Evolutionary conservation across 2,797 vertebrate genomes (phyloP).

Genomic region (Gambusia yucatana): DNA sequence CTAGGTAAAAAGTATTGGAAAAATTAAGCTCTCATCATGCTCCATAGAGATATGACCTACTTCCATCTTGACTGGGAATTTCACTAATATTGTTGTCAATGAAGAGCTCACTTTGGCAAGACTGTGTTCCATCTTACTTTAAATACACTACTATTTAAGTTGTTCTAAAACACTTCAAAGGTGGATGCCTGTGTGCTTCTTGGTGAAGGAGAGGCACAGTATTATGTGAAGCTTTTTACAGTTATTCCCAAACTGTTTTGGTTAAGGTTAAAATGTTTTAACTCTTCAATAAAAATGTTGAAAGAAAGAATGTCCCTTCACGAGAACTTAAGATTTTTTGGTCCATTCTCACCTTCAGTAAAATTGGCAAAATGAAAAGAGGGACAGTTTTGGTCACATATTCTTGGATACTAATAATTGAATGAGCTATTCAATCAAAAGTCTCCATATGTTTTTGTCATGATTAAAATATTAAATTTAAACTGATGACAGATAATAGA

Average conservation of each 20-base stretch:
- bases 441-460: neutral
- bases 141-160: neutral
- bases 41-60: neutral
- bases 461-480: neutral
- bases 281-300: neutral
- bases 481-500: neutral
- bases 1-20: neutral
- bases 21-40: neutral
- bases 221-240: neutral
- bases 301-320: neutral
- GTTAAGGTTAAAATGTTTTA: neutral
- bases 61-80: neutral
- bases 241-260: neutral
- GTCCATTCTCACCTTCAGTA: neutral
- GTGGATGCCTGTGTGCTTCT: neutral
- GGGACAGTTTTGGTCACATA: neutral
- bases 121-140: neutral
- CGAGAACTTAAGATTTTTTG: neutral
- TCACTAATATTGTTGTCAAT: neutral
- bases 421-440: neutral
- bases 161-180: neutral
- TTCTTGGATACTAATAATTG: neutral
- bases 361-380: neutral
- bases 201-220: neutral
- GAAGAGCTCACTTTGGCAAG: neutral